A percentile compares a stretch with the other conserved stretches of the same genome.
These are phyloP conservation scores for Torymus auratus DNA, from an alignment of 2,888 invertebrate genomes.

Conservation along the genomic window DNA sequence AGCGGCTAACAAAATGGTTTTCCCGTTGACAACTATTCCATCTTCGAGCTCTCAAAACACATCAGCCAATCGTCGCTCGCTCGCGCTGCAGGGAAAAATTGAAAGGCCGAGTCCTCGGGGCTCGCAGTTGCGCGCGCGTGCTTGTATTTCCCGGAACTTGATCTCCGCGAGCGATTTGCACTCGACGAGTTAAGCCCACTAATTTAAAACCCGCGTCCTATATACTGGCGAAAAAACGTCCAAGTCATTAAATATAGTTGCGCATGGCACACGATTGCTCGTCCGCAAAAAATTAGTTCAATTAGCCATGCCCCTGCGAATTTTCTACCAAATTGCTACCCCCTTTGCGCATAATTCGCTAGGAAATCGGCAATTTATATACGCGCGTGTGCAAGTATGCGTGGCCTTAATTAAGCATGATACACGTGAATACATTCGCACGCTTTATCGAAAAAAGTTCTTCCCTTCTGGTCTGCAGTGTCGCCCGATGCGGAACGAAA, in stretches of 20 bases:
- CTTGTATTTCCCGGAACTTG: no score
- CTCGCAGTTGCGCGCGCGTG: not conserved
- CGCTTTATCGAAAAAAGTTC: conserved; percentile 36
- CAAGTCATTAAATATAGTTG: no score
- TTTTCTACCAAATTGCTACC: conserved; percentile 42
- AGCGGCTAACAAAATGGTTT: no score
- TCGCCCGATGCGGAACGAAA: not conserved
- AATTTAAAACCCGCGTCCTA: conserved; percentile 3
- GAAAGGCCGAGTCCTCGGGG: conserved; percentile 9
- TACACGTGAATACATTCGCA: not conserved
- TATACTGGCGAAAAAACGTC: not conserved
- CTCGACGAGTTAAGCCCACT: no score
- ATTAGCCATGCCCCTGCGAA: conserved; percentile 36
- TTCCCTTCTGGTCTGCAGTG: not conserved
- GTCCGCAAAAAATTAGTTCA: conserved; percentile 39
- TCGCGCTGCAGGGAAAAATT: not conserved
- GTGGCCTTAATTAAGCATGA: conserved; percentile 23
- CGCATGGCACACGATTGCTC: no score
- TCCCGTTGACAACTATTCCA: no score
- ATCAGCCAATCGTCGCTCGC: no score
- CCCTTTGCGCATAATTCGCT: conserved; percentile 26
- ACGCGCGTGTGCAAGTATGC: not conserved
- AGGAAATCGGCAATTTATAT: conserved; percentile 36
- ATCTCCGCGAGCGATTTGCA: no score
- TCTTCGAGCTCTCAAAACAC: no score